Base-by-base conservation (phyloP, 2,797 vertebrate genomes). In the Megaceryle alcyon region DNA sequence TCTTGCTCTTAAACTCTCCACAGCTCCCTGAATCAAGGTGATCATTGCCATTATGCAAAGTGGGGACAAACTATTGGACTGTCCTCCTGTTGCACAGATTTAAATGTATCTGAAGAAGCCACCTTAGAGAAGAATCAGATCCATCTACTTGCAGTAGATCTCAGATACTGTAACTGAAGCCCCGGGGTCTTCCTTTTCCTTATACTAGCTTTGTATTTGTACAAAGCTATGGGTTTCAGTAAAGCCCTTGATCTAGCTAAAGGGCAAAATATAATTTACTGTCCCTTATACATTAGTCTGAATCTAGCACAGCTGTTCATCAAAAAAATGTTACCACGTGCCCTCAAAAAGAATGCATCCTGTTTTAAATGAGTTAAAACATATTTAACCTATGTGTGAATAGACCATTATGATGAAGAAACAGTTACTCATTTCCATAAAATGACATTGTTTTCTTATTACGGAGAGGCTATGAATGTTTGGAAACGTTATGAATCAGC, bases 351-450 rank as follows among this genome's bases (percentile, higher is more conserved):
- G 33, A 85, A 79, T 16, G 21, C 26, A 49, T 91, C 53, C 46
- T 90, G 12, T 21, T 90, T 85, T 90, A 86, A 92, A 7, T 13
- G 16, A 77, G 35, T 92, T 87, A 49, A 59, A 93, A 92, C 69
- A 60, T 49, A 49, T 22, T 73, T 91, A 90, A 60, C 43, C 23
- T 93, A 44, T 65, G 17, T 56, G 49, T 70, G 60, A 82, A 26
- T 33, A 59, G 75, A 37, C 21, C 12, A 16, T 80, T 53, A 71
- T 35, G 64, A 82, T 82, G 79, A 83, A 81, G 61, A 66, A 70
- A 76, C 31, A 51, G 54, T 51, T 82, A 79, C 33, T 86, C 0
- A 82, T 85, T 88, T 89, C 60, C 44, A 33, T 48, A 51, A 92
- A 59, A 63, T 39, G 41, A 16, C 12, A 56, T 92, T 79, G 60